Conservation (phyloP, 1,140 invertebrate species). For the Temnothorax curvispinosus region DNA sequence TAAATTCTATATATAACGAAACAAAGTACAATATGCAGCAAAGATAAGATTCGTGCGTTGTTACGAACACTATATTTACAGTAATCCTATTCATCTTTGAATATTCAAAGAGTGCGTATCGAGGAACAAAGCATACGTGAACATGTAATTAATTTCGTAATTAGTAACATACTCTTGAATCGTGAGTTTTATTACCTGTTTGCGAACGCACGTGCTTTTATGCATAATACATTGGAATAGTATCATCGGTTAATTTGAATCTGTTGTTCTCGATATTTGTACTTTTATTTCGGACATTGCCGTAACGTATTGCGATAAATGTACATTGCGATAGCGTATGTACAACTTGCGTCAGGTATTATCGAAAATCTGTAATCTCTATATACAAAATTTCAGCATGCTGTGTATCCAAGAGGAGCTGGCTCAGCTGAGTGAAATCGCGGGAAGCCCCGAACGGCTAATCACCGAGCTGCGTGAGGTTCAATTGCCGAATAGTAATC, state of each 20-base stretch:
- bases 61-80: background rate
- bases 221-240: slow-evolving; percentile 1
- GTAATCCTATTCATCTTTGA: background rate
- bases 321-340: background rate
- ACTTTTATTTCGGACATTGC: background rate
- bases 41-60: background rate
- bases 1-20: background rate
- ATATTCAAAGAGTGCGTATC: background rate
- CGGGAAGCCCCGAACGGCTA: slow-evolving; percentile 74
- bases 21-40: background rate
- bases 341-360: background rate
- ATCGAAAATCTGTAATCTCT: background rate
- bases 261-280: background rate
- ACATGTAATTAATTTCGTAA: background rate
- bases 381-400: slow-evolving; percentile 86
- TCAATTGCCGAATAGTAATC: slow-evolving; percentile 82
- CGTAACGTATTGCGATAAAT: slow-evolving; percentile 12
- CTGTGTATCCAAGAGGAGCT: slow-evolving; percentile 89
- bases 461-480: slow-evolving; percentile 78
- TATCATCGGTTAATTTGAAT: background rate
- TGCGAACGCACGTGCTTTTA: background rate
- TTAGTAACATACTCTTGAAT: background rate
- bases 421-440: slow-evolving; percentile 85
- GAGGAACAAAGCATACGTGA: background rate
- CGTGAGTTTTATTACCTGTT: background rate